Conservation (phyloP, 2,888 invertebrate species). For the Thalpophila matura region DNA sequence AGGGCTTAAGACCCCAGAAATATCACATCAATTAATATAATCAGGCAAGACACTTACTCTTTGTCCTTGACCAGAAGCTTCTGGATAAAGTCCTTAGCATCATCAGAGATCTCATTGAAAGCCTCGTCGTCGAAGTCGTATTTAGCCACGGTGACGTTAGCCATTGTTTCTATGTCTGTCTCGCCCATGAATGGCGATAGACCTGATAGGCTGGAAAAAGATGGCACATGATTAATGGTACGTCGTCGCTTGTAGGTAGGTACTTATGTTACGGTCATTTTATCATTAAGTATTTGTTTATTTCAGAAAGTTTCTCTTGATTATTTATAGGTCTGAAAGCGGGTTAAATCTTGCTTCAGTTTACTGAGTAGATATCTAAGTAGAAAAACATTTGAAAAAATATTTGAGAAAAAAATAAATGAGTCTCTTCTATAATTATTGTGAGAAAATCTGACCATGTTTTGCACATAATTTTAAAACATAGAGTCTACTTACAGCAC, state of each 20-base stretch:
- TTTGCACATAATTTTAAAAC: not conserved
- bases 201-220: conserved; percentile 94
- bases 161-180: conserved; percentile 99
- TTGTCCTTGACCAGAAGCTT: conserved; percentile 97
- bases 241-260: not conserved
- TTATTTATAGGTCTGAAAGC: not conserved
- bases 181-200: conserved; percentile 99
- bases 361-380: too few relatives aligned
- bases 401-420: too few relatives aligned
- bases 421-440: too few relatives aligned
- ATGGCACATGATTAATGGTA: conserved; percentile 5
- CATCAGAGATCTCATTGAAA: conserved; percentile 97
- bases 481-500: conserved; percentile 96
- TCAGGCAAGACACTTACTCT: conserved; percentile 92
- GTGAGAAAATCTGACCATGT: too few relatives aligned
- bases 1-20: conserved; percentile 12
- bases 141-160: conserved; percentile 99
- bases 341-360: not conserved
- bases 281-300: too few relatives aligned
- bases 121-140: conserved; percentile 99
- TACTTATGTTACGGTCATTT: too few relatives aligned
- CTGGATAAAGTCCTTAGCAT: conserved; percentile 98
- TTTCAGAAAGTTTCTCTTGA: not conserved
- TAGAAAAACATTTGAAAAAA: too few relatives aligned
- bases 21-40: conserved; percentile 43